Conservation (phyloP, 2,888 invertebrate species). For the Oligia fasciuncula region DNA sequence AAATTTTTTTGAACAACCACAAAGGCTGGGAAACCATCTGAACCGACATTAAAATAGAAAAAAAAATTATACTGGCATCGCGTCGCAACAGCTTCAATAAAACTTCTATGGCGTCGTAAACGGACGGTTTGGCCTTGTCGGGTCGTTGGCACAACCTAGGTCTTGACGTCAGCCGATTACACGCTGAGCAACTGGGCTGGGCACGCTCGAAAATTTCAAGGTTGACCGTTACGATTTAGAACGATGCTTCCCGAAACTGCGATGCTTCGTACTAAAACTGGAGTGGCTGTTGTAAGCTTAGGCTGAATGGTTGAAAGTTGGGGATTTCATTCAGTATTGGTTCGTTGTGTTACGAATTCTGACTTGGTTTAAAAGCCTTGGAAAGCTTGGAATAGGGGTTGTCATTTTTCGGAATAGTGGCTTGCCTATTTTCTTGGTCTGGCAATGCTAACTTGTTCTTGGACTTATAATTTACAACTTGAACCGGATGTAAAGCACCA, state of each 20-base stretch:
- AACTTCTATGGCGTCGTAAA: slow-evolving; percentile 75
- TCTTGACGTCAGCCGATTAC: slow-evolving; percentile 73
- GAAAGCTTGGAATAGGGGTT: neutral
- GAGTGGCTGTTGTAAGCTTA: slow-evolving; percentile 11
- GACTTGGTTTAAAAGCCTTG: neutral
- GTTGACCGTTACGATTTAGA: slow-evolving; percentile 53
- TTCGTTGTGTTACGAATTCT: neutral
- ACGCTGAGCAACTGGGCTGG: slow-evolving; percentile 67
- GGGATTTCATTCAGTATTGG: slow-evolving; percentile 11
- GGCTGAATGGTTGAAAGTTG: slow-evolving; percentile 1
- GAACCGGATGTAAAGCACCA: slow-evolving; percentile 1
- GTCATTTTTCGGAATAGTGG: neutral
- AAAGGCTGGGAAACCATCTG: slow-evolving; percentile 8
- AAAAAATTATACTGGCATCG: slow-evolving; percentile 54
- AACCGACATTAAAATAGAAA: slow-evolving; percentile 19
- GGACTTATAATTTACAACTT: neutral
- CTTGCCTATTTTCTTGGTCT: neutral
- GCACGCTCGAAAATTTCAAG: slow-evolving; percentile 62
- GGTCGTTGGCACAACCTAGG: slow-evolving; percentile 79
- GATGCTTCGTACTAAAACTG: slow-evolving; percentile 28
- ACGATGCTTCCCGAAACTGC: slow-evolving; percentile 53
- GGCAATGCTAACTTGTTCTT: neutral
- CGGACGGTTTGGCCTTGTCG: slow-evolving; percentile 76
- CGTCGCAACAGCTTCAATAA: slow-evolving; percentile 73
- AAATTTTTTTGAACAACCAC: neutral